These are phyloP conservation scores for Leuciscus waleckii DNA, from an alignment of 2,797 vertebrate genomes.

Conservation along the genomic window DNA sequence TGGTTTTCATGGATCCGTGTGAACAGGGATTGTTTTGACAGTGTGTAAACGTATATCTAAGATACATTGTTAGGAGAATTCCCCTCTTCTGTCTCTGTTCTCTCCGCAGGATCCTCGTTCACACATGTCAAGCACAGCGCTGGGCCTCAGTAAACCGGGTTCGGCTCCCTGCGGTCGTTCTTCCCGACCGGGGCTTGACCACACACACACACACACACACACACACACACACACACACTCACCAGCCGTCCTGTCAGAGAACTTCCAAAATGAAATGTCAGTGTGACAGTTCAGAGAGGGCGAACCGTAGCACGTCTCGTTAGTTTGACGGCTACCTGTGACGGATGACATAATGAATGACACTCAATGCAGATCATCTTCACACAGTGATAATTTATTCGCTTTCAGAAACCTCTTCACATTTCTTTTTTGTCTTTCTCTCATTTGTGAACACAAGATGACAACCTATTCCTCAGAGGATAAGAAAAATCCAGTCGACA, in stretches of 20 bases:
- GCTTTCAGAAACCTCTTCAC: conserved; percentile 20
- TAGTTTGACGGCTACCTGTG: conserved; percentile 61
- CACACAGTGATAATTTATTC: conserved; percentile 52
- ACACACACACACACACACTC: conserved; percentile 39
- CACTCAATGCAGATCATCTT: conserved; percentile 50
- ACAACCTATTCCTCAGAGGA: background rate
- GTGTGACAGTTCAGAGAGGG: conserved; percentile 52
- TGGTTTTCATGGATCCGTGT: background rate
- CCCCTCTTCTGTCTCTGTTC: background rate
- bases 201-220: conserved; percentile 1
- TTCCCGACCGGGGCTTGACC: conserved; percentile 4
- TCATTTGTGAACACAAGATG: conserved; percentile 39
- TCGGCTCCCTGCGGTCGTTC: background rate
- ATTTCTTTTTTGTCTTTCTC: conserved; percentile 1
- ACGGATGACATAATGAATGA: conserved; percentile 58
- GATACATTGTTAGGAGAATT: background rate
- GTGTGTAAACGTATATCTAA: background rate
- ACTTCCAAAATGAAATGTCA: conserved; percentile 57
- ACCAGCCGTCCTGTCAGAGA: conserved; percentile 48
- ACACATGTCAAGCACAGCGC: background rate
- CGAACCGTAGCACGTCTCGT: conserved; percentile 46
- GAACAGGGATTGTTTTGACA: background rate
- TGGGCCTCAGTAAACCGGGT: background rate
- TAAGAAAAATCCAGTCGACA: background rate
- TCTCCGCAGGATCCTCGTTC: background rate